Evolutionary conservation across 2,888 invertebrate species (phyloP).

Genomic region (Didymodactylos carnosus): DNA sequence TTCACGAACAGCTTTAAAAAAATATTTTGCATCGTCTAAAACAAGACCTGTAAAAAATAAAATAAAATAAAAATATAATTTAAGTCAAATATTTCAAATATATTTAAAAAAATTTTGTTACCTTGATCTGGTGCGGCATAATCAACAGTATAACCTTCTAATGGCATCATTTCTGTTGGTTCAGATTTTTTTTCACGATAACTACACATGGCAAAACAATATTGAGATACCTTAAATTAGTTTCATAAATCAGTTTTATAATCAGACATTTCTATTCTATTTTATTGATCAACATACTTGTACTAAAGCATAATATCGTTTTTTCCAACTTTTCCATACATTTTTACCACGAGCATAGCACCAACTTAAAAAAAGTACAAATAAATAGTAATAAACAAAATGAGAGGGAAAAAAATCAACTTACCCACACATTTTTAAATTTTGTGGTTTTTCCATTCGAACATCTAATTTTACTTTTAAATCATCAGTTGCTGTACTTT

Average conservation of each 20-base stretch:
- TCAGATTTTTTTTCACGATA: conserved; percentile 98
- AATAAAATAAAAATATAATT: not conserved
- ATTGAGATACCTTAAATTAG: conserved; percentile 56
- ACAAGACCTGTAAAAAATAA: not conserved
- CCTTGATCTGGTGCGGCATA: conserved; percentile 69
- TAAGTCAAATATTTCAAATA: not conserved
- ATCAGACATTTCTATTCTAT: not conserved
- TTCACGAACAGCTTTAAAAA: conserved; percentile 94
- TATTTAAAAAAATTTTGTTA: conserved; percentile 39
- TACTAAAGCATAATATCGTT: conserved; percentile 85
- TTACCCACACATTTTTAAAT: conserved; percentile 94
- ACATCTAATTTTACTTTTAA: conserved; percentile 88
- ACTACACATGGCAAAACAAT: conserved; percentile 97
- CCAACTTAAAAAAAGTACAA: not conserved
- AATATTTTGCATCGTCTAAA: conserved; percentile 71
- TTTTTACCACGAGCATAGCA: conserved; percentile 49
- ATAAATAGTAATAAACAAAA: not conserved
- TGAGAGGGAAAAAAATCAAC: conserved; percentile 18
- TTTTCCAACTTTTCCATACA: conserved; percentile 99
- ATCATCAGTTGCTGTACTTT: conserved; percentile 51
- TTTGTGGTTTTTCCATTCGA: conserved; percentile 90
- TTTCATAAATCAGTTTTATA: not conserved
- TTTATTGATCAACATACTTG: conserved; percentile 46
- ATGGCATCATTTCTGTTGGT: conserved; percentile 97
- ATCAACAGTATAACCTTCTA: conserved; percentile 96